These are phyloP conservation scores for Cheilosia soror DNA, from an alignment of 2,888 invertebrate genomes.

Conservation along the genomic window DNA sequence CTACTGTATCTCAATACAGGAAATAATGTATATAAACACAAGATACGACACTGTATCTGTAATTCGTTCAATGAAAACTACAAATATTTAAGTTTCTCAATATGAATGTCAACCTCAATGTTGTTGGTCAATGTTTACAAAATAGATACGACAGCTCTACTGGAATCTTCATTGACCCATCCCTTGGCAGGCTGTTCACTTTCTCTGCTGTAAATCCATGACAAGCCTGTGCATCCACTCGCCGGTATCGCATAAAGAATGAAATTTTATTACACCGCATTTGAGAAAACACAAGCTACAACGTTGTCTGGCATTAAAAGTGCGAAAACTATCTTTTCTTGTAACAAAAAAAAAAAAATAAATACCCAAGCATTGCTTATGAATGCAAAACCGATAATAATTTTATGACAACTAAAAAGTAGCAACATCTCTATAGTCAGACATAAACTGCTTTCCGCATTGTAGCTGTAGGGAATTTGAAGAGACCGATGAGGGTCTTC, in stretches of 20 bases:
- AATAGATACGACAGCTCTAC: slow-evolving; percentile 7
- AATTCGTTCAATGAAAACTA: background rate
- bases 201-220: slow-evolving; percentile 46
- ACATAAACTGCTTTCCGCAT: slow-evolving; percentile 31
- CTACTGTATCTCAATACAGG: no score
- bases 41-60: background rate
- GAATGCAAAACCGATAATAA: background rate
- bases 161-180: slow-evolving; percentile 20
- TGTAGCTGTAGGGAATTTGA: slow-evolving; percentile 24
- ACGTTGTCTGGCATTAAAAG: background rate
- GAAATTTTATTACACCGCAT: slow-evolving; percentile 42
- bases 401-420: slow-evolving; percentile 12
- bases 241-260: slow-evolving; percentile 12
- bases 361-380: background rate
- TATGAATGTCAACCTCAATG: background rate
- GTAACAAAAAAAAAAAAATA: background rate
- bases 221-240: slow-evolving; percentile 36
- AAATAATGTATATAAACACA: no score
- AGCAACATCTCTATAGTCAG: slow-evolving; percentile 1
- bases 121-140: slow-evolving; percentile 10
- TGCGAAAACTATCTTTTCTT: slow-evolving; percentile 13
- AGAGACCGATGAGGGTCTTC: background rate
- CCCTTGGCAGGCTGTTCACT: slow-evolving; percentile 20
- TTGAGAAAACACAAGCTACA: slow-evolving; percentile 33
- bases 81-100: slow-evolving; percentile 17